Conservation (phyloP, 1,140 invertebrate genomes). For the Pomacea maculata region DNA sequence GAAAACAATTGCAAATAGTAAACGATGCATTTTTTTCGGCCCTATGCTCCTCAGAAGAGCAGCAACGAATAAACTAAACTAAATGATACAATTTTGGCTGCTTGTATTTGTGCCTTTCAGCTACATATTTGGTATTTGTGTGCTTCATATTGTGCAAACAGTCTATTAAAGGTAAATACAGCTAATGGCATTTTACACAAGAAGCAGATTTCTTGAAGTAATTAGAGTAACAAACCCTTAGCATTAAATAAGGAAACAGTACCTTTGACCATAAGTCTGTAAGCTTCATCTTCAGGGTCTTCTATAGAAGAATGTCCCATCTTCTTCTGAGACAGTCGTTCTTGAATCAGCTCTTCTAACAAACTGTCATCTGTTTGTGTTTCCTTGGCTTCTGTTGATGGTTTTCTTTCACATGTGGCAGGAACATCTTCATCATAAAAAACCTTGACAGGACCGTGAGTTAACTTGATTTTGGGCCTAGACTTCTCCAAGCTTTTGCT, state of each 20-base stretch:
- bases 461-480: not conserved
- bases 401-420: no score
- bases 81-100: not conserved
- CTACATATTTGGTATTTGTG: not conserved
- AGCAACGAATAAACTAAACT: no score
- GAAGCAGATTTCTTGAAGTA: not conserved
- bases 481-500: conserved; percentile 6
- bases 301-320: conserved; percentile 17
- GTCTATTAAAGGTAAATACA: not conserved
- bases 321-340: not conserved
- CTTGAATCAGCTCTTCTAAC: conserved; percentile 24
- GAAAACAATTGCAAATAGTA: no score
- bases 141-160: not conserved
- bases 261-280: conserved; percentile 40
- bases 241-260: not conserved
- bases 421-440: conserved; percentile 21
- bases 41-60: no score
- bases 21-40: no score
- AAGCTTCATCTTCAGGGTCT: conserved; percentile 32
- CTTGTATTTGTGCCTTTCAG: not conserved
- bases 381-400: not conserved
- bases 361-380: conserved; percentile 32
- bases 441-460: conserved; percentile 16
- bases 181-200: not conserved
- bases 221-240: conserved; percentile 4